phyloP scores from a whole-genome alignment of 1,140 invertebrate genomes.

The Amyelois transitella region DNA sequence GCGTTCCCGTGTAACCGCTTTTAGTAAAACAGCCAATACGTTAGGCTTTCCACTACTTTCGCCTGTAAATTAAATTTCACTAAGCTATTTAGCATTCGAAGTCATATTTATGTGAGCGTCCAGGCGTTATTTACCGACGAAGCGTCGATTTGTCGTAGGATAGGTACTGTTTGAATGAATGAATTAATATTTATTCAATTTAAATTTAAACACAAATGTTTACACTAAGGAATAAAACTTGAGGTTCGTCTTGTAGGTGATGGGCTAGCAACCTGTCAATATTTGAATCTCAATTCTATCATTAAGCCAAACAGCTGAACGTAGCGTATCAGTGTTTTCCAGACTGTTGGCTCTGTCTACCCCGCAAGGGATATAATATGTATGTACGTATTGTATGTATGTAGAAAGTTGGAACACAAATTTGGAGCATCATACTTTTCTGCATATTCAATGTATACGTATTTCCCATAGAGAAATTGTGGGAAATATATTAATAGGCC shows the following conservation, averaged over 20 bases:
- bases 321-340: too few relatives aligned
- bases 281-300: too few relatives aligned
- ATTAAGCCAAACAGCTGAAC: too few relatives aligned
- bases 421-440: neutral
- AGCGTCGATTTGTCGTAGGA: neutral
- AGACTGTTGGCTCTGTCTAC: too few relatives aligned
- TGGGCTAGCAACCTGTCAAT: too few relatives aligned
- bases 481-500: neutral
- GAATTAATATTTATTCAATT: too few relatives aligned
- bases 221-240: too few relatives aligned
- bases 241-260: too few relatives aligned
- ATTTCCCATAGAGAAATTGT: neutral
- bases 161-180: too few relatives aligned
- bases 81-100: neutral
- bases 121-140: neutral
- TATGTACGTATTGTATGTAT: too few relatives aligned
- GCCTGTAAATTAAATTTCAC: neutral
- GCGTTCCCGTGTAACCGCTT: neutral
- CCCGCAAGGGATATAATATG: too few relatives aligned
- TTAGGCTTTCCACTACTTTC: neutral
- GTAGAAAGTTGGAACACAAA: neutral
- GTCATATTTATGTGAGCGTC: neutral
- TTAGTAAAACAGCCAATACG: neutral
- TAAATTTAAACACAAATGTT: too few relatives aligned
- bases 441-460: neutral